phyloP scores from a whole-genome alignment of 2,797 vertebrate species.

The Sebastes ruberrimus region DNA sequence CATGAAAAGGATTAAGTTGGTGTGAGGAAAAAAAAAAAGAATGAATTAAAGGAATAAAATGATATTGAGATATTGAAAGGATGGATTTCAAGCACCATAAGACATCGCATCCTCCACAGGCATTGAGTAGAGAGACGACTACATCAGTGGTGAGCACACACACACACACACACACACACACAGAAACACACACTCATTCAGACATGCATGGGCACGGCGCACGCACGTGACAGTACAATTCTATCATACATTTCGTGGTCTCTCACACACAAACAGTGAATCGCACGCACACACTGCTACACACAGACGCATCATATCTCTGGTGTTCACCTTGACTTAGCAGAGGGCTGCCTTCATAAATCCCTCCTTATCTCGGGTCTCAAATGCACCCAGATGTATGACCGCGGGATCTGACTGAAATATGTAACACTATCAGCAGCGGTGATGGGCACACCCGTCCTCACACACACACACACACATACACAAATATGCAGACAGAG shows the following conservation, averaged over 20 bases:
- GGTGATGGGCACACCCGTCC: constrained; percentile 24
- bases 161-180: neutral
- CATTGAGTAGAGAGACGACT: neutral
- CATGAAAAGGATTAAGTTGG: constrained; percentile 24
- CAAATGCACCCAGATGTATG: constrained; percentile 68
- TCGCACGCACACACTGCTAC: neutral
- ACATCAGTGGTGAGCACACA: neutral
- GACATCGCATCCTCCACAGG: constrained; percentile 10
- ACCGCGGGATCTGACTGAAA: constrained; percentile 65
- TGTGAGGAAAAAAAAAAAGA: neutral
- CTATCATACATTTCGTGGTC: neutral
- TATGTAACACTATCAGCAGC: constrained; percentile 59
- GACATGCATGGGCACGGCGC: neutral
- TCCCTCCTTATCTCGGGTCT: constrained; percentile 77
- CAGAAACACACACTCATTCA: neutral
- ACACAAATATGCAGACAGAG: neutral
- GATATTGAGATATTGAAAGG: constrained; percentile 32
- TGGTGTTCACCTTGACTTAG: constrained; percentile 77
- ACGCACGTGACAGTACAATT: neutral
- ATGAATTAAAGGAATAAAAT: constrained; percentile 23
- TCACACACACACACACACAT: neutral
- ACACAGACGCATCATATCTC: constrained; percentile 60
- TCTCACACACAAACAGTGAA: constrained; percentile 22
- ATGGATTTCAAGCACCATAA: constrained; percentile 29
- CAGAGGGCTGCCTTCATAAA: constrained; percentile 71